Base-by-base conservation (phyloP, 2,113 vertebrate genomes). In the Corythornis madagascariensis region DNA sequence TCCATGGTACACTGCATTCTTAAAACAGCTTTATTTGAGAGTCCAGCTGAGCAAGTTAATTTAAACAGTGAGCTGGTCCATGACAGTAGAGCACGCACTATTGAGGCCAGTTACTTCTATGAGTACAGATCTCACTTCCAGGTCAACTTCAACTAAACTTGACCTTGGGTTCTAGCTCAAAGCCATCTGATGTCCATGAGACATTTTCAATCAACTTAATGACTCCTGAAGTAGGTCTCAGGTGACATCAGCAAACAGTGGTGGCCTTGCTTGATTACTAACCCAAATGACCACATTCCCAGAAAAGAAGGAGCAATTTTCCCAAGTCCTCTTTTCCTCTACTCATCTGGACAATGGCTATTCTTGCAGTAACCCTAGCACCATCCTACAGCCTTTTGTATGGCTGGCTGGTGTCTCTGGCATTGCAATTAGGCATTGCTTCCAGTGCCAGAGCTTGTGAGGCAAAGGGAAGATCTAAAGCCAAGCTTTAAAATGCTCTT, bases 1-100 rank as follows among this genome's bases (percentile, higher is more conserved):
- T 97, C 95, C 71, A 86, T 97, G 97, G 95, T 97, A 97, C 95
- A 90, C 85, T 97, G 97, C 93, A 77, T 93, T 91, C 94, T 93
- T 97, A 95, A 97, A 97, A 97, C 96, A 96, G 95, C 93, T 98
- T 97, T 97, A 97, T 97, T 97, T 96, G 94, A 95, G 97, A 93
- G 97, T 94, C 97, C 95, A 97, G 93, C 95, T 96, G 96, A 97
- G 96, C 94, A 93, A 96, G 94, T 96, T 96, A 97, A 97, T 97
- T 97, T 95, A 91, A 83, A 86, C 33, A 43, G 96, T 77, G 89
- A 97, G 95, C 94, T 94, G 96, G 95, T 81, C 88, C 92, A 84
- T 82, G 80, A 91, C 92, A 95, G 94, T 65, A 61, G 86, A 95
- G 93, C 93, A 47, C 81, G 96, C 94, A 88, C 73, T 88, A 59